Conservation (phyloP, 2,113 vertebrate species). For the Hucho hucho region DNA sequence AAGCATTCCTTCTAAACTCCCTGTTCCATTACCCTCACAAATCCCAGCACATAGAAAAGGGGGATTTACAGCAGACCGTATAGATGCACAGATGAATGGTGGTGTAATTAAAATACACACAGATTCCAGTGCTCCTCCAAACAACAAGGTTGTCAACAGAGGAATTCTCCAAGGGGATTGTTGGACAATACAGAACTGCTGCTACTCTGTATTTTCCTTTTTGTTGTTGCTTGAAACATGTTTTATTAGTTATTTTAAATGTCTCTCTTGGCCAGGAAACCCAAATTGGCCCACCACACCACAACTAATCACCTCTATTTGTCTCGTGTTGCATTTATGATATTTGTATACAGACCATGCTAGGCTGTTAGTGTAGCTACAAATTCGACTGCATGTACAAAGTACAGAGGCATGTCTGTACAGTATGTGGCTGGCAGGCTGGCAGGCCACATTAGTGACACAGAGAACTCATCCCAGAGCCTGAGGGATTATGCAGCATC, state of each 20-base stretch:
- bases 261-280: slow-evolving; percentile 9
- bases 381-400: slow-evolving; percentile 36
- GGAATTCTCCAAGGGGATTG: background rate
- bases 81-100: slow-evolving; percentile 28
- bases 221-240: background rate
- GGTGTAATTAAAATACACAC: slow-evolving; percentile 27
- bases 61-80: slow-evolving; percentile 17
- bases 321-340: background rate
- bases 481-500: slow-evolving; percentile 55
- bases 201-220: background rate
- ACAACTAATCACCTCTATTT: background rate
- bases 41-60: slow-evolving; percentile 16
- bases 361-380: slow-evolving; percentile 6
- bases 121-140: slow-evolving; percentile 11
- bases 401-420: slow-evolving; percentile 18
- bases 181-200: background rate
- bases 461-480: slow-evolving; percentile 54
- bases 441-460: slow-evolving; percentile 28
- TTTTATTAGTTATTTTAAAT: background rate
- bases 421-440: background rate
- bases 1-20: slow-evolving; percentile 51
- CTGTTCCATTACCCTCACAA: slow-evolving; percentile 29
- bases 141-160: slow-evolving; percentile 22
- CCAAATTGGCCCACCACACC: background rate
- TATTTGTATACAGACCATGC: background rate